A percentile compares a stretch with the other conserved stretches of the same genome.
Evolutionary conservation across 2,797 vertebrate species (phyloP).

Genomic region (Gouania willdenowi): DNA sequence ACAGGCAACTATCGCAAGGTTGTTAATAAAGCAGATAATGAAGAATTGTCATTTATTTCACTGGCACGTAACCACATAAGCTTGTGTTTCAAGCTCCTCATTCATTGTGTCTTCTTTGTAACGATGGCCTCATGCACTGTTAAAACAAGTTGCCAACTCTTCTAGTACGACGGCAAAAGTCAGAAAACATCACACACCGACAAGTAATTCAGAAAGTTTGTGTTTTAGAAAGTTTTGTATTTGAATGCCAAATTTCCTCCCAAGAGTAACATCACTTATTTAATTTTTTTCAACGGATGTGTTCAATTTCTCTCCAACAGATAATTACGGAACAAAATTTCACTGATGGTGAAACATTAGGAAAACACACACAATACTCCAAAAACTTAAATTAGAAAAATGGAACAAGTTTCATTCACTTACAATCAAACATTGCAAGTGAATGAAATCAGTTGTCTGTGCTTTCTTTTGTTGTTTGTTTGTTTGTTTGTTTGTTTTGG

Average conservation of each 20-base stretch:
- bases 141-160: constrained; percentile 9
- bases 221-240: constrained; percentile 3
- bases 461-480: no score
- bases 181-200: constrained; percentile 1
- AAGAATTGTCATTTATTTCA: not conserved
- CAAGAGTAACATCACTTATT: not conserved
- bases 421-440: no score
- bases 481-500: no score
- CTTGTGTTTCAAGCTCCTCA: not conserved
- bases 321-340: no score
- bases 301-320: no score
- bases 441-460: no score
- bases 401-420: no score
- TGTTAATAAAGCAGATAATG: not conserved
- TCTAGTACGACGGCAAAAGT: constrained; percentile 2
- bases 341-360: no score
- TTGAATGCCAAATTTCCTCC: not conserved
- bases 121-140: no score
- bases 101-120: not conserved
- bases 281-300: no score
- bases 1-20: not conserved
- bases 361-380: no score
- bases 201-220: constrained; percentile 6
- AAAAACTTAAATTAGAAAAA: no score
- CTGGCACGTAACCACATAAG: constrained; percentile 5